Conservation (phyloP, 2,888 invertebrate species). For the Agrochola lychnidis region DNA sequence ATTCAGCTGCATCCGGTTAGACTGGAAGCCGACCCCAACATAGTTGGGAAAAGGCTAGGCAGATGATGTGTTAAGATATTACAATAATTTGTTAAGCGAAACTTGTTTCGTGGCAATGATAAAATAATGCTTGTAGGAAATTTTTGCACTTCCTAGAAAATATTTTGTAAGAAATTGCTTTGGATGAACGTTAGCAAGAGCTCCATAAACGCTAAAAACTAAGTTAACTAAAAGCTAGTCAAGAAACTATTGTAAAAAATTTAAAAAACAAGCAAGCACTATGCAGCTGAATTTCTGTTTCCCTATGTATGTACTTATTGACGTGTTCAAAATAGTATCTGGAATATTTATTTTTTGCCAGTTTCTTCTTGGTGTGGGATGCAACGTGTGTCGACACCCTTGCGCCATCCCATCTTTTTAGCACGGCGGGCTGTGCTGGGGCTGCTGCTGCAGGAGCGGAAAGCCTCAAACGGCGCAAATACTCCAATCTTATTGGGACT, state of each 20-base stretch:
- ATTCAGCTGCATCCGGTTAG: no score
- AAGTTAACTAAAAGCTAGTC: not conserved
- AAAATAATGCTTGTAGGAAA: not conserved
- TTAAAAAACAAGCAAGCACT: not conserved
- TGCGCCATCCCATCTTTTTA: no score
- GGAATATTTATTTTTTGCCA: not conserved
- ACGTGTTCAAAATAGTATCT: not conserved
- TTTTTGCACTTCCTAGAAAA: not conserved
- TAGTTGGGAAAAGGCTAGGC: no score
- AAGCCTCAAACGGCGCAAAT: no score
- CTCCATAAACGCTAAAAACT: not conserved
- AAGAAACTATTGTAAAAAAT: not conserved
- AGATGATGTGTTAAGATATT: not conserved
- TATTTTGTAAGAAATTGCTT: not conserved
- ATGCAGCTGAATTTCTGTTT: not conserved
- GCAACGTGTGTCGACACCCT: no score
- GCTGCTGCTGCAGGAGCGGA: no score
- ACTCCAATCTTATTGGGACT: no score
- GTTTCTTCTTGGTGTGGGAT: no score
- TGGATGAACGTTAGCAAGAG: not conserved
- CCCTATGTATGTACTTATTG: not conserved
- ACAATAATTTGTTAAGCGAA: not conserved
- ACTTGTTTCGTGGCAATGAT: not conserved
- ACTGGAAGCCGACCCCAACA: no score
- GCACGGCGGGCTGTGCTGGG: no score